phyloP scores from a whole-genome alignment of 2,888 invertebrate genomes.

The Erebia epiphron region DNA sequence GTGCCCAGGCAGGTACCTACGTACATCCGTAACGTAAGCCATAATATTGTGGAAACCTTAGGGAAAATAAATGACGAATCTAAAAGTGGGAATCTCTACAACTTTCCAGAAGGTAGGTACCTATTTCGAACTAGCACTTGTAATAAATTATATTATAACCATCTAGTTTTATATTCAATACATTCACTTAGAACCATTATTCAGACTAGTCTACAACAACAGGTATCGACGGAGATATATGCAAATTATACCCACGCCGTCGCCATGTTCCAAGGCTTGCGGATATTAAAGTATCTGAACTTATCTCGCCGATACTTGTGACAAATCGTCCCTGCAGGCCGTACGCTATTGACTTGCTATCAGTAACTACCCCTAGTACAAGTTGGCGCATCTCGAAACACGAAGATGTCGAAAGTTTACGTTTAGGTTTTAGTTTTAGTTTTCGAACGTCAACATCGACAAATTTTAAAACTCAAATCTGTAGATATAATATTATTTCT shows the following conservation, averaged over 20 bases:
- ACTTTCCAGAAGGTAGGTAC: too few relatives aligned
- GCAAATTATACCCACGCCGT: constrained; percentile 33
- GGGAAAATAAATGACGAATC: too few relatives aligned
- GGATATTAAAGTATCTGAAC: constrained; percentile 36
- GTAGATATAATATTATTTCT: too few relatives aligned
- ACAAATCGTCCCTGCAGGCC: constrained; percentile 59
- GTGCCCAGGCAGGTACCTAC: too few relatives aligned
- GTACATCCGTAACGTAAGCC: too few relatives aligned
- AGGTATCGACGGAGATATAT: constrained; percentile 33
- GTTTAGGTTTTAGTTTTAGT: too few relatives aligned
- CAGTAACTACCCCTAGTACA: constrained; percentile 3
- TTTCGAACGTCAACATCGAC: too few relatives aligned
- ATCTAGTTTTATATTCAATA: constrained; percentile 19
- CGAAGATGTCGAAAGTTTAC: background rate
- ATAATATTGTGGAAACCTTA: too few relatives aligned
- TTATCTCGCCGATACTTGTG: constrained; percentile 53
- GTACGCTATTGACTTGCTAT: constrained; percentile 30
- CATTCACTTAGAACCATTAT: constrained; percentile 32
- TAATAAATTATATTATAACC: background rate
- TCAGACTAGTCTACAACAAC: constrained; percentile 29
- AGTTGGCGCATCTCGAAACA: background rate
- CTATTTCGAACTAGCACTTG: background rate
- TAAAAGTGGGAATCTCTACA: background rate
- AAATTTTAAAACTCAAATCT: too few relatives aligned
- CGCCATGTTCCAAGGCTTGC: constrained; percentile 36